These are phyloP conservation scores for Amaurobius ferox DNA, from an alignment of 2,888 invertebrate species.

Conservation along the genomic window DNA sequence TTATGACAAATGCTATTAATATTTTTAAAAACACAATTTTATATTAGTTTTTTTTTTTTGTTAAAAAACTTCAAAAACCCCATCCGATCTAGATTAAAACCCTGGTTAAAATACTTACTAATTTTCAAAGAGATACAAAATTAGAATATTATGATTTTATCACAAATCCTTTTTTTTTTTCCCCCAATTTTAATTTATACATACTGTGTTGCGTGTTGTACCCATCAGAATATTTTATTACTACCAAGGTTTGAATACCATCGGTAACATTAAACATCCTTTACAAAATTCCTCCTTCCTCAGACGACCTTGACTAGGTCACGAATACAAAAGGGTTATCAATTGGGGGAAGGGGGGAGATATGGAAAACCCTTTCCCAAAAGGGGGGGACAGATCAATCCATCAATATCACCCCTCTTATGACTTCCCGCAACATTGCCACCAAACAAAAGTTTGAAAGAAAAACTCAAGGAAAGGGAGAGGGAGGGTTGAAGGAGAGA, in stretches of 20 bases:
- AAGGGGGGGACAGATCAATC: conserved; percentile 48
- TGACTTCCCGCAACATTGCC: conserved; percentile 68
- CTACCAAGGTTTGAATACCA: background rate
- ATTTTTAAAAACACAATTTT: too few species aligned
- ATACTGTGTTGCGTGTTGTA: too few species aligned
- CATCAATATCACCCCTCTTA: conserved; percentile 64
- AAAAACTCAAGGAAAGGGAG: background rate
- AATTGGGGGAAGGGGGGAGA: background rate
- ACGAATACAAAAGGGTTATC: background rate
- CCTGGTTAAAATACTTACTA: too few species aligned
- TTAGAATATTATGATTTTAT: too few species aligned
- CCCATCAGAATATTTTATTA: too few species aligned
- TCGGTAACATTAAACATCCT: background rate
- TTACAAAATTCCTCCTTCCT: conserved; percentile 7
- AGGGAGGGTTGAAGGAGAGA: conserved; percentile 23
- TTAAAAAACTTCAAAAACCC: too few species aligned
- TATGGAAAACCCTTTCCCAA: conserved; percentile 26
- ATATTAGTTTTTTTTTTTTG: too few species aligned
- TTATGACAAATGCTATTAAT: too few species aligned
- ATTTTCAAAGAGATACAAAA: too few species aligned
- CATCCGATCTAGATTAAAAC: too few species aligned
- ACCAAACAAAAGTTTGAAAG: conserved; percentile 11
- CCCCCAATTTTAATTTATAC: too few species aligned
- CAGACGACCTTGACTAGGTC: conserved; percentile 44
- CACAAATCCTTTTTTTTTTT: too few species aligned